Base-by-base conservation (phyloP, 2,797 vertebrate species). In the Anguilla obscura region DNA sequence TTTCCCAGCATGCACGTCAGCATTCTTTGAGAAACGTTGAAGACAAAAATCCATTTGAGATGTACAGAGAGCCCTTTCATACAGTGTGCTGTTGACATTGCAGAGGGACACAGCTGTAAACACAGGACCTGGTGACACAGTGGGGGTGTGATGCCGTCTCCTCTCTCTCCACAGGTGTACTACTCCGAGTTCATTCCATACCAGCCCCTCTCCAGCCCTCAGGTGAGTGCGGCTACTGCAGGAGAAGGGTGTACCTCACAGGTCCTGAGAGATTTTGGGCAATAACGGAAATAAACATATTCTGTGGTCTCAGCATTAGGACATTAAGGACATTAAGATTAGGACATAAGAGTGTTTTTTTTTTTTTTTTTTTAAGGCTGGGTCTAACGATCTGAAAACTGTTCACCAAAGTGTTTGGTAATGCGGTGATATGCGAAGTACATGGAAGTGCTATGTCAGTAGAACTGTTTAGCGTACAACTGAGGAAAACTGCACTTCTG, bases 161-260 rank as follows among this genome's bases (percentile, higher is more conserved):
- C 30, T 48, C 82, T 58, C 40, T 86, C 14, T 40, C 18, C 12
- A 1, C 84, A 98, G 97, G 92, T 95, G 89, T 98, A 97, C 93
- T 97, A 96, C 89, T 36, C 94, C 85, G 96, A 96, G 85, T 97
- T 96, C 93, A 91, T 95, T 87, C 95, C 95, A 45, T 97, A 97
- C 88, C 95, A 97, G 85, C 95, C 95, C 3, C 97, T 98, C 80
- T 94, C 94, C 0, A 94, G 90, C 85, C 92, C 93, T 0, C 90
- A 93, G 90, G 96, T 96, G 86, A 89, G 92, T 92, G 79, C 1
- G 40, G 9, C 50, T 60, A 9, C 33, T 24, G 82, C 66, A 18
- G 36, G 84, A 60, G 66, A 21, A 50, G 21, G 1, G 18, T 48
- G 45, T 24, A 40, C 8, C 79, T 48, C 18, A 10, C 45, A 50